phyloP scores from a whole-genome alignment of 2,797 vertebrate species.

The Melopsittacus undulatus region DNA sequence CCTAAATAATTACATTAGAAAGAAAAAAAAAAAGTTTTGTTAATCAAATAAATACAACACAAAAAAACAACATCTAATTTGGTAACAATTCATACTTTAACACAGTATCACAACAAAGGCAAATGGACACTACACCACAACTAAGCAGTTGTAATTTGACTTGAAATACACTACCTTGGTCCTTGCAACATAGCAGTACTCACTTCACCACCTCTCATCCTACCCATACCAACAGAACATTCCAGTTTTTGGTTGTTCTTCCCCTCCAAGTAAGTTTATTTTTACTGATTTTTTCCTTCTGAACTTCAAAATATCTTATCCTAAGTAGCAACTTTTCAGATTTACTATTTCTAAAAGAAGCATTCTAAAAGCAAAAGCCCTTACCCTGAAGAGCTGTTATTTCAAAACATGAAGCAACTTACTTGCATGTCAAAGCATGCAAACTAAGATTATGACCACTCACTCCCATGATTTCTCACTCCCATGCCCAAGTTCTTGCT shows the following conservation, averaged over 20 bases:
- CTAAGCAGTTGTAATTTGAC: background rate
- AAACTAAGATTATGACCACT: background rate
- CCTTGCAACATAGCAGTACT: background rate
- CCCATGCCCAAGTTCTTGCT: background rate
- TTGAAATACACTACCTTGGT: background rate
- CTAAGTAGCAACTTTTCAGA: background rate
- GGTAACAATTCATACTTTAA: background rate
- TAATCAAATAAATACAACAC: background rate
- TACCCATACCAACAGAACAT: rapidly evolving
- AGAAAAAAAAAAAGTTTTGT: background rate
- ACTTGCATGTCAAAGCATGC: background rate
- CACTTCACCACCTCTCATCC: background rate
- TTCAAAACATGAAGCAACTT: background rate
- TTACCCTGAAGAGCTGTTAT: background rate
- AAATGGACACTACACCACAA: background rate
- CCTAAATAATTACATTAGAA: conserved; percentile 73
- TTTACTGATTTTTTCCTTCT: background rate
- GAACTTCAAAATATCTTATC: background rate
- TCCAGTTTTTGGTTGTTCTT: background rate
- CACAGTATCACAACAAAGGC: background rate
- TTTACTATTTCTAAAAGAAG: background rate
- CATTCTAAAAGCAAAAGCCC: background rate
- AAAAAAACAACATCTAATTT: background rate
- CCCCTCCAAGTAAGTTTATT: background rate
- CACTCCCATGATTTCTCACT: background rate